phyloP scores from a whole-genome alignment of 2,113 vertebrate species.

The Anas platyrhynchos region DNA sequence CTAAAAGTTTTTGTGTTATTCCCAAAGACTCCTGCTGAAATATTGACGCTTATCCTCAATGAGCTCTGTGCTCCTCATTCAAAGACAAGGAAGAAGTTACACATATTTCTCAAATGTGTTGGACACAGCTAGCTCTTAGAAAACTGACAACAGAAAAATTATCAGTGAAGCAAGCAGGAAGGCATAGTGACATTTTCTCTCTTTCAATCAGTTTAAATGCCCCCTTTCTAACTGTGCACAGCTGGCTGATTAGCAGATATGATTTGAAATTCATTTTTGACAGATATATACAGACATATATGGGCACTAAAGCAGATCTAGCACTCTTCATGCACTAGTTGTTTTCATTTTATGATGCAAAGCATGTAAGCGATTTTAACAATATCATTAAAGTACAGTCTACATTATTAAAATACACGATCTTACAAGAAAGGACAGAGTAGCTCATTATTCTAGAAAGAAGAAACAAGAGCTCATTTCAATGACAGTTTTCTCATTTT shows the following conservation, averaged over 20 bases:
- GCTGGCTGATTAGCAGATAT: neutral
- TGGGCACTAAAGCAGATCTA: neutral
- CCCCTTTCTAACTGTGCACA: neutral
- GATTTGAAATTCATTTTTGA: neutral
- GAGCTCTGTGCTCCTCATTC: neutral
- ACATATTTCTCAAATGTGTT: neutral
- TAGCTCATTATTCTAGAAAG: neutral
- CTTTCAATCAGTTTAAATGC: fast-evolving
- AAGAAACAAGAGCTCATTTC: neutral
- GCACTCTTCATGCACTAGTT: neutral
- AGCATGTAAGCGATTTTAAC: neutral
- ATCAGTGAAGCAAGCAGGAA: neutral
- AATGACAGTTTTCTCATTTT: neutral
- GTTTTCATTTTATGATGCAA: neutral
- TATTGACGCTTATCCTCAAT: neutral
- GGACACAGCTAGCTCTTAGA: neutral
- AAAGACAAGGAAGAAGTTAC: neutral
- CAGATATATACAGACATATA: neutral
- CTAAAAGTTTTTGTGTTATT: neutral
- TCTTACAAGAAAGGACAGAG: neutral
- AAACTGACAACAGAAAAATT: neutral
- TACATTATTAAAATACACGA: neutral
- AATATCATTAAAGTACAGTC: neutral
- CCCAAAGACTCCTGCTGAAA: neutral
- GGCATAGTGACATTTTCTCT: neutral